phyloP scores from a whole-genome alignment of 2,797 vertebrate species.

The Thunnus albacares region DNA sequence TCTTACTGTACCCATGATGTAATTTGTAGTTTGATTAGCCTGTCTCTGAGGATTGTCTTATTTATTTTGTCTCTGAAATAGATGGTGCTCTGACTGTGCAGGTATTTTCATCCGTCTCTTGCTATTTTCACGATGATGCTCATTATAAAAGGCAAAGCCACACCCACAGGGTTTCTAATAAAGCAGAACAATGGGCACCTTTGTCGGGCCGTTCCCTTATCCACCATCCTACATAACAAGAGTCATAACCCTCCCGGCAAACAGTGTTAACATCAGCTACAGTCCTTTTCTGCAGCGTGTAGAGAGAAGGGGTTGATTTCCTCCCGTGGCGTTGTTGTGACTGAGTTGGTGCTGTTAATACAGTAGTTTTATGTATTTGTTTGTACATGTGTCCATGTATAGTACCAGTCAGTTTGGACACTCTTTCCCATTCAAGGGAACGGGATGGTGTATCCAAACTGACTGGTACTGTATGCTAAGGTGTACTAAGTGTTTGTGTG shows the following conservation, averaged over 20 bases:
- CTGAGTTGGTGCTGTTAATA: not conserved
- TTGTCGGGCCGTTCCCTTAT: slow-evolving; percentile 62
- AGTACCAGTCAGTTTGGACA: too few relatives aligned
- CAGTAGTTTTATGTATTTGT: slow-evolving; percentile 3
- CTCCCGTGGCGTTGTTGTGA: slow-evolving; percentile 11
- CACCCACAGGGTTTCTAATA: slow-evolving; percentile 60
- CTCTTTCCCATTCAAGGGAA: too few relatives aligned
- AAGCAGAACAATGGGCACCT: slow-evolving; percentile 71
- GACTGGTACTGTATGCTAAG: too few relatives aligned
- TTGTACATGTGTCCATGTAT: not conserved
- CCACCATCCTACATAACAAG: slow-evolving; percentile 47
- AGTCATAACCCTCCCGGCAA: slow-evolving; percentile 12
- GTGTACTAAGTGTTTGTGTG: not conserved
- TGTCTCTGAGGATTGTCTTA: slow-evolving; percentile 1
- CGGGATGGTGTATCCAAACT: too few relatives aligned
- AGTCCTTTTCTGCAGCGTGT: not conserved
- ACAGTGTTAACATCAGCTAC: slow-evolving; percentile 28
- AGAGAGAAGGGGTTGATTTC: too few relatives aligned
- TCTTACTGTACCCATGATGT: slow-evolving; percentile 32
- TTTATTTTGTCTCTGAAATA: slow-evolving; percentile 42
- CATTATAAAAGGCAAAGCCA: slow-evolving; percentile 66
- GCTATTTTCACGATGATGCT: slow-evolving; percentile 46
- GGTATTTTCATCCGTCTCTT: slow-evolving; percentile 38
- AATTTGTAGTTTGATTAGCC: slow-evolving; percentile 51
- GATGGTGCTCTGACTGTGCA: slow-evolving; percentile 26